A percentile compares a stretch with the other conserved stretches of the same genome.
These are phyloP conservation scores for Monoplex corrugatus DNA, from an alignment of 2,888 invertebrate genomes.

Conservation along the genomic window DNA sequence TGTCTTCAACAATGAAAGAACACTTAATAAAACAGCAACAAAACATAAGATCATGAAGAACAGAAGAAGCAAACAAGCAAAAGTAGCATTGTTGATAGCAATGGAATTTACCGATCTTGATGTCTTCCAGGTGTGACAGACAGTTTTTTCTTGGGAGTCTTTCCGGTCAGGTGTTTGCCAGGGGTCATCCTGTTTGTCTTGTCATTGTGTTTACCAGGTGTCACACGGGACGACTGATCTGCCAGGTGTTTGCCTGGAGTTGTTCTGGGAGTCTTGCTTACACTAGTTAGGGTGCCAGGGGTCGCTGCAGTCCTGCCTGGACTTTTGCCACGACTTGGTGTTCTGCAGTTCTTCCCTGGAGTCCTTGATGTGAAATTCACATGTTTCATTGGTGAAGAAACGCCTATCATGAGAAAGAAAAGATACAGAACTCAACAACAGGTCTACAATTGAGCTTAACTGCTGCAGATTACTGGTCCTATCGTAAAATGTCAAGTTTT, in stretches of 20 bases:
- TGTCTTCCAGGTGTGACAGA: conserved; percentile 54
- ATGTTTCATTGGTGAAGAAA: conserved; percentile 50
- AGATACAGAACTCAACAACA: not conserved
- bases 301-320: conserved; percentile 64
- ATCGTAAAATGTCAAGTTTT: too few species aligned
- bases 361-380: conserved; percentile 51
- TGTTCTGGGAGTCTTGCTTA: conserved; percentile 59
- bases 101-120: conserved; percentile 56
- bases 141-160: conserved; percentile 57
- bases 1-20: too few species aligned
- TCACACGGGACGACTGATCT: conserved; percentile 59
- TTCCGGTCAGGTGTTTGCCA: conserved; percentile 53
- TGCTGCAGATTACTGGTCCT: not conserved
- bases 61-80: not conserved
- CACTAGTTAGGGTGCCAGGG: conserved; percentile 43
- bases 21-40: too few species aligned
- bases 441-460: not conserved
- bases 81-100: too few species aligned
- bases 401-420: conserved; percentile 26
- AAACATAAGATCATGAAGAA: not conserved
- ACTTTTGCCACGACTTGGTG: conserved; percentile 59
- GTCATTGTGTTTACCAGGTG: conserved; percentile 58
- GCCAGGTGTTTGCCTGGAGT: conserved; percentile 59
- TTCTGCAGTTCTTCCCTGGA: conserved; percentile 62
- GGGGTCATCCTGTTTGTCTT: conserved; percentile 61